These are phyloP conservation scores for Poecilus cupreus DNA, from an alignment of 2,888 invertebrate species.

Conservation along the genomic window DNA sequence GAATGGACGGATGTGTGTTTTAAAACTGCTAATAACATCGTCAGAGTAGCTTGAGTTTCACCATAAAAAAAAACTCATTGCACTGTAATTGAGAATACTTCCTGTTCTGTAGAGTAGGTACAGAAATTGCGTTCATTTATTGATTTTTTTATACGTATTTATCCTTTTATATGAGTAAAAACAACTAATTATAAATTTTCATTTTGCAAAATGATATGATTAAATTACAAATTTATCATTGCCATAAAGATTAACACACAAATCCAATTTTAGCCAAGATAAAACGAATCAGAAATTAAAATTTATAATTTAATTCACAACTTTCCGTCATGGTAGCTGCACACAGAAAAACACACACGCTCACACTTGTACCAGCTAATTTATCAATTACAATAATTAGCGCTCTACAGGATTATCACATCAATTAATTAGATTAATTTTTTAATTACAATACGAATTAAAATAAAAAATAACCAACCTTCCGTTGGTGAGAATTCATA, in stretches of 20 bases:
- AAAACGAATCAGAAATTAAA: conserved; percentile 41
- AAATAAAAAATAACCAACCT: conserved; percentile 22
- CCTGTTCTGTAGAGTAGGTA: too few species aligned
- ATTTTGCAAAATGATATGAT: conserved; percentile 1
- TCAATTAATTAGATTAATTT: conserved; percentile 52
- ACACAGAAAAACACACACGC: conserved; percentile 19
- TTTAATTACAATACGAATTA: conserved; percentile 49
- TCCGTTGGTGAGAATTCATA: conserved; percentile 14
- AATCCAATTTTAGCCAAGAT: conserved; percentile 25
- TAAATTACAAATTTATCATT: conserved; percentile 7
- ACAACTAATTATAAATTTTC: too few species aligned
- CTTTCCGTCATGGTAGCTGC: background rate
- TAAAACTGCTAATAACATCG: too few species aligned
- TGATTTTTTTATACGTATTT: too few species aligned
- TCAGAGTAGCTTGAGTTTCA: too few species aligned
- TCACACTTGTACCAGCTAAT: conserved; percentile 26
- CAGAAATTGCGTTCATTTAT: too few species aligned
- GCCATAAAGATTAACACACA: conserved; percentile 28
- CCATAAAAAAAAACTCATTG: too few species aligned
- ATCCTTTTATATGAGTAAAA: too few species aligned
- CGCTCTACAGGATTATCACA: conserved; percentile 42
- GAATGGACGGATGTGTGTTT: too few species aligned
- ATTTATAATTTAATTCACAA: conserved; percentile 32
- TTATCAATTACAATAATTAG: conserved; percentile 51
- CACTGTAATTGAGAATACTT: too few species aligned